Evolutionary conservation across 2,113 vertebrate species (phyloP).

Genomic region (Anguilla rostrata): DNA sequence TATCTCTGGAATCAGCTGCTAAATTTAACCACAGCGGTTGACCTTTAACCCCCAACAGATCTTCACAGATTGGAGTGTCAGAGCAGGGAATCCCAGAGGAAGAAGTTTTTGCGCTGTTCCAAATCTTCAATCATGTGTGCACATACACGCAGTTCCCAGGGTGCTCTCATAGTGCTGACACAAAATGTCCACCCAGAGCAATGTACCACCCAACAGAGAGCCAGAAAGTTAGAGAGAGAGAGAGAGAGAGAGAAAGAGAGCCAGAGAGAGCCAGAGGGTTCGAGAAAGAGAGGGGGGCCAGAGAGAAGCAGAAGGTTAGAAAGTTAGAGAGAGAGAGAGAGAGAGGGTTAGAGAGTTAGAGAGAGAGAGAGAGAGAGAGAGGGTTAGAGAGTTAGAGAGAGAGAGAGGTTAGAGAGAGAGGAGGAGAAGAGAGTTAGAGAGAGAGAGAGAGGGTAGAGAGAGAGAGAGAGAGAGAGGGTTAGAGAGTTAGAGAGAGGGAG

Average conservation of each 20-base stretch:
- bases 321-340: too few species aligned
- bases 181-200: too few species aligned
- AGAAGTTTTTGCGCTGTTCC: neutral
- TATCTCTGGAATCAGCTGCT: neutral
- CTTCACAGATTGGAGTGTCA: neutral
- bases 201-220: too few species aligned
- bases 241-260: too few species aligned
- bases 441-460: neutral
- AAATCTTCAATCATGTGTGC: neutral
- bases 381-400: neutral
- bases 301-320: too few species aligned
- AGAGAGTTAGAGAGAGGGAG: neutral
- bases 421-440: too few species aligned
- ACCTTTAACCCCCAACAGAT: conserved; percentile 16
- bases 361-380: too few species aligned
- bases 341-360: too few species aligned
- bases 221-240: too few species aligned
- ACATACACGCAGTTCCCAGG: too few species aligned
- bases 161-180: too few species aligned
- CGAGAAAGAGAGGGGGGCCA: neutral
- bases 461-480: neutral
- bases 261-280: neutral
- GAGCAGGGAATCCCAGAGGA: conserved; percentile 12
- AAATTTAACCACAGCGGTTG: conserved; percentile 14
- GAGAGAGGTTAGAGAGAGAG: neutral